Conservation (phyloP, 2,888 invertebrate species). For the Ochlodes sylvanus region DNA sequence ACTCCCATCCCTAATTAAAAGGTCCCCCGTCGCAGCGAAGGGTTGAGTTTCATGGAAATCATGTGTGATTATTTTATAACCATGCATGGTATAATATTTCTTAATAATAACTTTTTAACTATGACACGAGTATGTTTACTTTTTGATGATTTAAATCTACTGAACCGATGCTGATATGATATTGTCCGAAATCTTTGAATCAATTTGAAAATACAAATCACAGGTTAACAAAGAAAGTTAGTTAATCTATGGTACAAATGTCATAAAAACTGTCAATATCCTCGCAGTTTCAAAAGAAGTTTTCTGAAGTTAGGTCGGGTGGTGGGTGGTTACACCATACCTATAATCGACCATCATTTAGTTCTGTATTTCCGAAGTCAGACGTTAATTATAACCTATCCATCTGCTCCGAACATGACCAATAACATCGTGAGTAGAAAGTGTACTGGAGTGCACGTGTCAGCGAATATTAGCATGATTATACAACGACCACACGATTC, state of each 20-base stretch:
- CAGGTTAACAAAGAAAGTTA: too few relatives aligned
- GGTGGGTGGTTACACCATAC: too few relatives aligned
- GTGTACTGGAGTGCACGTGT: constrained; percentile 52
- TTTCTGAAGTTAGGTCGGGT: too few relatives aligned
- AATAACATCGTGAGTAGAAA: constrained; percentile 71
- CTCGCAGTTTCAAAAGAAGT: too few relatives aligned
- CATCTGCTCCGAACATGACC: constrained; percentile 8
- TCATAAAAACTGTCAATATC: too few relatives aligned
- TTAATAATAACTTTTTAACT: too few relatives aligned
- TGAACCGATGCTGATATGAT: too few relatives aligned
- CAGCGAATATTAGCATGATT: constrained; percentile 69
- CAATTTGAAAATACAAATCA: too few relatives aligned
- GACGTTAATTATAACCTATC: constrained; percentile 20
- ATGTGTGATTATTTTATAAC: constrained; percentile 25
- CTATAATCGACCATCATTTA: neutral
- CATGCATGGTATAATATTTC: constrained; percentile 7
- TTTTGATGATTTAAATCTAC: too few relatives aligned
- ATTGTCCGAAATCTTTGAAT: too few relatives aligned
- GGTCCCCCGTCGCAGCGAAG: constrained; percentile 48
- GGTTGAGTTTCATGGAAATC: constrained; percentile 32
- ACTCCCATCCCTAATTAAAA: constrained; percentile 66
- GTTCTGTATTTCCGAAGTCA: neutral
- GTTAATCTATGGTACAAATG: too few relatives aligned
- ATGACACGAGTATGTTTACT: too few relatives aligned
- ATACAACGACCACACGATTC: constrained; percentile 67